Conservation (phyloP, 2,888 invertebrate genomes). For the Phyllotreta cruciferae region DNA sequence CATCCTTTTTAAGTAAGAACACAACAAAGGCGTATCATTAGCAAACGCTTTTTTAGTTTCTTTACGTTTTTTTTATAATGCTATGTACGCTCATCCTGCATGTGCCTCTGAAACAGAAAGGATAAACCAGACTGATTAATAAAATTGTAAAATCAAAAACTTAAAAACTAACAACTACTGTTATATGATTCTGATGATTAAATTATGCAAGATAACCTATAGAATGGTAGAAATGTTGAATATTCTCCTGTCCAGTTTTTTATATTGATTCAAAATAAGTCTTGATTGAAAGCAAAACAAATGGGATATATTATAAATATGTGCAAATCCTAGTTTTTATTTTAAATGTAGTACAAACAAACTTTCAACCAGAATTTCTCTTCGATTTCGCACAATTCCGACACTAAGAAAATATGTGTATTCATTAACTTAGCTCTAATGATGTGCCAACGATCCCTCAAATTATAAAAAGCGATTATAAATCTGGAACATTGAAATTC, state of each 20-base stretch:
- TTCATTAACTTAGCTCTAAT: slow-evolving; percentile 37
- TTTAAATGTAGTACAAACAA: background rate
- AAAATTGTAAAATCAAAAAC: slow-evolving; percentile 24
- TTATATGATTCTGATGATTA: slow-evolving; percentile 10
- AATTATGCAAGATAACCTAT: background rate
- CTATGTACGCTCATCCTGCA: slow-evolving; percentile 73
- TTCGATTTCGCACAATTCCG: slow-evolving; percentile 36
- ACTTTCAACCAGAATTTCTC: slow-evolving; percentile 20
- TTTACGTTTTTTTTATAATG: slow-evolving; percentile 39
- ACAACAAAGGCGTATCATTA: slow-evolving; percentile 61
- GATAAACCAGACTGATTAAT: slow-evolving; percentile 63
- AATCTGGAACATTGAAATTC: slow-evolving; percentile 2
- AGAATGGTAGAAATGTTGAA: background rate
- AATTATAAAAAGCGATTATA: background rate
- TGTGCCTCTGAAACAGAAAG: slow-evolving; percentile 84
- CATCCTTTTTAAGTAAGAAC: slow-evolving; percentile 54
- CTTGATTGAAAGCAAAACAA: background rate
- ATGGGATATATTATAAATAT: background rate
- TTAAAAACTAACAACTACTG: slow-evolving; percentile 25
- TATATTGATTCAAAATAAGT: background rate
- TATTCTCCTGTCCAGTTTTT: too few species aligned
- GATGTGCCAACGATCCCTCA: slow-evolving; percentile 30
- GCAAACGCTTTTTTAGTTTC: slow-evolving; percentile 43
- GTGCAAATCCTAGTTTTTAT: slow-evolving; percentile 19
- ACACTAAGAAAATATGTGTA: slow-evolving; percentile 31